Conservation (phyloP, 2,113 vertebrate species). For the Lichenostomus cassidix region DNA sequence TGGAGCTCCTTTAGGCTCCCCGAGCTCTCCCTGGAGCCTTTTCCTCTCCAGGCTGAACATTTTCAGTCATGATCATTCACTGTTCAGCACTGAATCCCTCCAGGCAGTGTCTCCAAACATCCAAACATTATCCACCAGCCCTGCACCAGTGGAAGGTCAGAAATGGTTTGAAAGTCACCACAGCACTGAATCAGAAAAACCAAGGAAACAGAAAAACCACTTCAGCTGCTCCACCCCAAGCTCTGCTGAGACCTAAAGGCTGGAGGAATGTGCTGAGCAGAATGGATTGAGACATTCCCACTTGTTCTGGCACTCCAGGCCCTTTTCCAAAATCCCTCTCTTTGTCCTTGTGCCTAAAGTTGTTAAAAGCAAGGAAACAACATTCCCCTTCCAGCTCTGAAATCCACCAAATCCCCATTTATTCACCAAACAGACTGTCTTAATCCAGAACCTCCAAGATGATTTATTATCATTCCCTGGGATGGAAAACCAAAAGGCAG, state of each 20-base stretch:
- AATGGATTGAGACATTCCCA: not conserved
- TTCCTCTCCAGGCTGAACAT: not conserved
- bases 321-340: not conserved
- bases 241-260: not conserved
- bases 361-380: not conserved
- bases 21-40: not conserved
- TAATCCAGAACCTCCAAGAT: not conserved
- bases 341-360: not conserved
- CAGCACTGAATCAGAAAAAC: not conserved
- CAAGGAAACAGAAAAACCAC: not conserved
- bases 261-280: not conserved
- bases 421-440: not conserved
- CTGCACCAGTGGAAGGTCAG: not conserved
- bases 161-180: not conserved
- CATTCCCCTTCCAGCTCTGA: not conserved
- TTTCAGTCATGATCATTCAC: not conserved
- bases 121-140: not conserved
- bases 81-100: not conserved
- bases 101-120: not conserved
- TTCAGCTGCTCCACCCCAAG: not conserved
- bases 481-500: not conserved
- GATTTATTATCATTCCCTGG: not conserved
- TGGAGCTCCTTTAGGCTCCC: not conserved
- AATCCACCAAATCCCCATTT: not conserved
- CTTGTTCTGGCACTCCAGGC: not conserved